Evolutionary conservation across 1,140 invertebrate species (phyloP).

Genomic region (Pseudomyrmex gracilis): DNA sequence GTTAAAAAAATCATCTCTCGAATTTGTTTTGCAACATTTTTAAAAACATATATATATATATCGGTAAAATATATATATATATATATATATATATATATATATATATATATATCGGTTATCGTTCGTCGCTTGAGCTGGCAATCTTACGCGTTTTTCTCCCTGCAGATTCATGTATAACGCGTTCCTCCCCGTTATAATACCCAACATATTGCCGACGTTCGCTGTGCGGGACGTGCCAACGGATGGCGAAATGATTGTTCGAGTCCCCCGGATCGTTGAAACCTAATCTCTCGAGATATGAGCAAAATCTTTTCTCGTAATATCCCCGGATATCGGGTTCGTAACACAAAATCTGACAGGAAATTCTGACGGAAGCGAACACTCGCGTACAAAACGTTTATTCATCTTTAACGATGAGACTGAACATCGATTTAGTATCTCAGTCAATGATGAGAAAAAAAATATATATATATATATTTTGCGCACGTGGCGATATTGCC

Average conservation of each 20-base stretch:
- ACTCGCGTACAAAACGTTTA: slow-evolving; percentile 4
- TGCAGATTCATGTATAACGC: slow-evolving; percentile 60
- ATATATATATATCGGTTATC: too few relatives aligned
- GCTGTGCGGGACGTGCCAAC: slow-evolving; percentile 28
- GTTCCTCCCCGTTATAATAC: slow-evolving; percentile 61
- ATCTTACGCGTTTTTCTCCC: slow-evolving; percentile 1
- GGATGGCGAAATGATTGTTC: slow-evolving; percentile 70
- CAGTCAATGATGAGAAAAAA: neutral
- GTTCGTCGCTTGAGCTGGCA: slow-evolving; percentile 11
- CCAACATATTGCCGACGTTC: slow-evolving; percentile 53
- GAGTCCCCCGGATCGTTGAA: slow-evolving; percentile 58
- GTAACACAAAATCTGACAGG: slow-evolving; percentile 38
- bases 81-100: too few relatives aligned
- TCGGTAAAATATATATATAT: too few relatives aligned
- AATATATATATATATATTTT: neutral
- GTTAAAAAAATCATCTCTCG: neutral
- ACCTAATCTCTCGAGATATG: slow-evolving; percentile 40
- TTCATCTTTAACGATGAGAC: slow-evolving; percentile 56
- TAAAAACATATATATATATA: too few relatives aligned
- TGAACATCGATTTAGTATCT: neutral
- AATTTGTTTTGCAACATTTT: neutral
- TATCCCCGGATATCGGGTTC: neutral
- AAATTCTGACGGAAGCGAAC: slow-evolving; percentile 30
- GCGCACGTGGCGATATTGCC: neutral
- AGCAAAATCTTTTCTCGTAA: slow-evolving; percentile 65